A percentile compares a stretch with the other conserved stretches of the same genome.
Conservation (phyloP, 2,888 invertebrate species). For the Bombylius discolor region DNA sequence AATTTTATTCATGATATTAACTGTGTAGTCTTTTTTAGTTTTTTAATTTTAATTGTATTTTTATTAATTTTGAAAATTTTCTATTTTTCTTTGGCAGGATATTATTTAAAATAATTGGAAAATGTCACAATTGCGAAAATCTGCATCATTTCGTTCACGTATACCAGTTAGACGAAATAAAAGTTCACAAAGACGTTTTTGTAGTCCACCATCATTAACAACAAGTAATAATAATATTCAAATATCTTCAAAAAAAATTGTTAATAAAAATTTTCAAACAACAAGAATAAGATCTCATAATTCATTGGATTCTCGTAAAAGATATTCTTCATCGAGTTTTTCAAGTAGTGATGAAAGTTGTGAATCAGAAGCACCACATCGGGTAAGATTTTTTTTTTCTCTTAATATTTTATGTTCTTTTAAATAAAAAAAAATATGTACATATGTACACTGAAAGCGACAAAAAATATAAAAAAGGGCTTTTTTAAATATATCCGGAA, state of each 20-base stretch:
- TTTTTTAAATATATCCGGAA: no score
- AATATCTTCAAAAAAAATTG: no score
- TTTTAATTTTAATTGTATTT: no score
- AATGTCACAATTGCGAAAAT: conserved; percentile 25
- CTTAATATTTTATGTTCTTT: no score
- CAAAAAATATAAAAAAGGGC: no score
- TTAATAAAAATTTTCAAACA: neutral
- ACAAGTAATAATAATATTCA: neutral
- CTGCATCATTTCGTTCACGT: conserved; percentile 25
- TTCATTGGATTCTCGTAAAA: conserved; percentile 8
- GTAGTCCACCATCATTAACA: conserved; percentile 16
- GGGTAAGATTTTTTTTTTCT: conserved; percentile 15
- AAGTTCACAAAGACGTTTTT: conserved; percentile 19
- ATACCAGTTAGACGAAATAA: conserved; percentile 22
- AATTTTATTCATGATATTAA: no score
- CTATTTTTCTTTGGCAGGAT: no score
- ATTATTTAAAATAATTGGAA: no score
- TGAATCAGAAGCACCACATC: conserved; percentile 22
- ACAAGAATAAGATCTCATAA: neutral
- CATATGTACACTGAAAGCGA: no score
- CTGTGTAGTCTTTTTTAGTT: no score
- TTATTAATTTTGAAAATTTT: no score
- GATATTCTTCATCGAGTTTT: conserved; percentile 22
- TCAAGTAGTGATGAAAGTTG: conserved; percentile 25
- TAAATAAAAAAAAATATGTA: no score